A percentile compares a stretch with the other conserved stretches of the same genome.
Conservation (phyloP, 1,140 invertebrate genomes). For the Spodoptera litura region DNA sequence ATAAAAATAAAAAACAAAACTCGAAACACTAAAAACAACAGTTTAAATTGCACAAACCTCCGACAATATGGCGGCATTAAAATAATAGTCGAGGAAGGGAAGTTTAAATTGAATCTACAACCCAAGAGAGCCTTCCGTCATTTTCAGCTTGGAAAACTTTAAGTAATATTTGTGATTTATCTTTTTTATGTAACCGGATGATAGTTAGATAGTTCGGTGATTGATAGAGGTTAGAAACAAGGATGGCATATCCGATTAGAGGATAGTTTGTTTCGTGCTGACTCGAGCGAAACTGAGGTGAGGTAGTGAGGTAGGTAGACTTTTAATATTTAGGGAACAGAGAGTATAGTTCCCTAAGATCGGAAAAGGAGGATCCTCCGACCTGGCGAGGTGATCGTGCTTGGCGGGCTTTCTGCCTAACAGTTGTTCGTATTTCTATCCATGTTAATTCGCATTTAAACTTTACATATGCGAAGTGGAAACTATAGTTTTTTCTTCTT, state of each 20-base stretch:
- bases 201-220: conserved; percentile 4
- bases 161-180: conserved; percentile 28
- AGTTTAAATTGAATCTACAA: conserved; percentile 38
- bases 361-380: no score
- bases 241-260: conserved; percentile 1
- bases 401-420: no score
- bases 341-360: no score
- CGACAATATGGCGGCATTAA: neutral
- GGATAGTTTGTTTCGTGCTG: neutral
- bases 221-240: neutral
- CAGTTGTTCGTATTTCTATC: no score
- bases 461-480: no score
- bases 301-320: no score
- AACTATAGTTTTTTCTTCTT: no score
- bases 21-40: neutral
- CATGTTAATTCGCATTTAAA: no score
- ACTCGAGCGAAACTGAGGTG: no score
- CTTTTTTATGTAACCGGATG: conserved; percentile 7
- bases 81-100: conserved; percentile 34
- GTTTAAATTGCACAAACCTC: conserved; percentile 21
- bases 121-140: conserved; percentile 18
- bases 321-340: no score
- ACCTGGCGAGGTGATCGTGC: no score
- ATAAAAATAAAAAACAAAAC: neutral
- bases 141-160: conserved; percentile 25